These are phyloP conservation scores for Antrozous pallidus DNA, from an alignment of 2,797 vertebrate genomes.

Conservation along the genomic window DNA sequence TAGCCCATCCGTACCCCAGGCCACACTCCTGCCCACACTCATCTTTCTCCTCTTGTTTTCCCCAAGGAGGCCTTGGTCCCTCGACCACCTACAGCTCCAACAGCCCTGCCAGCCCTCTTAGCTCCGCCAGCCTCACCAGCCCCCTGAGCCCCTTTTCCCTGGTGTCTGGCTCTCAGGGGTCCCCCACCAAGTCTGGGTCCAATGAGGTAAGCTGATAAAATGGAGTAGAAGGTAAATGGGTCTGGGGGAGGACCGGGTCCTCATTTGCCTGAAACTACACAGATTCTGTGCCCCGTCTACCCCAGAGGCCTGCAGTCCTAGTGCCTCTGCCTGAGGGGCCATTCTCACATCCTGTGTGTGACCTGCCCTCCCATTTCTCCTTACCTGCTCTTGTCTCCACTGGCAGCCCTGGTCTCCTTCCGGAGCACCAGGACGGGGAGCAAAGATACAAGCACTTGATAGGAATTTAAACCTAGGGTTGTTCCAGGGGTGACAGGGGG, in stretches of 20 bases:
- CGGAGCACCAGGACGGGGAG: background rate
- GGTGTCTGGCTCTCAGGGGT: conserved; percentile 91
- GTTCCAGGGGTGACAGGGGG: background rate
- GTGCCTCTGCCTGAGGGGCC: background rate
- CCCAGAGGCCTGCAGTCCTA: background rate
- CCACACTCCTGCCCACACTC: background rate
- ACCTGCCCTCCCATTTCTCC: background rate
- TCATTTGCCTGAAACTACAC: background rate
- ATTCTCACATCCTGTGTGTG: background rate
- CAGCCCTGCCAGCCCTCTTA: conserved; percentile 96
- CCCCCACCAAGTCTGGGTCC: conserved; percentile 91
- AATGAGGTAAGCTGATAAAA: conserved; percentile 88
- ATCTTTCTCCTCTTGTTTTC: background rate
- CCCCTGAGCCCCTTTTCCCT: conserved; percentile 96
- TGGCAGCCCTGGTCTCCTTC: background rate
- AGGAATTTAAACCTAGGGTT: background rate
- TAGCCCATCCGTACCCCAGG: fast-evolving
- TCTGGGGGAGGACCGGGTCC: fast-evolving
- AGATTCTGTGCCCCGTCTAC: conserved; percentile 23
- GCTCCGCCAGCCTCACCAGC: conserved; percentile 95
- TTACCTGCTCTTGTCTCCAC: background rate
- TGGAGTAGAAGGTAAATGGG: background rate
- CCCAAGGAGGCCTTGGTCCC: conserved; percentile 87
- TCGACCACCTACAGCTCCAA: conserved; percentile 94
- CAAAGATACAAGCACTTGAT: background rate